Evolutionary conservation across 2,888 invertebrate species (phyloP).

Genomic region (Periphyllus acericola): DNA sequence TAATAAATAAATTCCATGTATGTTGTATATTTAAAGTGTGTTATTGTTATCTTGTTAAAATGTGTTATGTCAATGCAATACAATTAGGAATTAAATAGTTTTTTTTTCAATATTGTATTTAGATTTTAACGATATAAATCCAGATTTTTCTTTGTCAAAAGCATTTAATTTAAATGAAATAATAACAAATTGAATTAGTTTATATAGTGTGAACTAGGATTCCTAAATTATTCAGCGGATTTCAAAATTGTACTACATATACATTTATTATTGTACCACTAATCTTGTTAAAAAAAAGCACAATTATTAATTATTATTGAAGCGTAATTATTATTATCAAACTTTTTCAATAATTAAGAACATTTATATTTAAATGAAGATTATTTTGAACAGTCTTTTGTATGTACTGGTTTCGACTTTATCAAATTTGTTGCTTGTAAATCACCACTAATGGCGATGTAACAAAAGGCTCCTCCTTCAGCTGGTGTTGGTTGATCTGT

Average conservation of each 20-base stretch:
- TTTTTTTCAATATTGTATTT: not conserved
- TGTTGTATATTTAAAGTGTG: conserved; percentile 31
- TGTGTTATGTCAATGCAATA: not conserved
- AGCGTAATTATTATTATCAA: not conserved
- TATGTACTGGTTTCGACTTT: conserved; percentile 55
- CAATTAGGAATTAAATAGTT: not conserved
- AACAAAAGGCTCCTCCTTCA: conserved; percentile 71
- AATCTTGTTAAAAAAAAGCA: not conserved
- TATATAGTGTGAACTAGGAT: not conserved
- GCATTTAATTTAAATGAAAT: not conserved
- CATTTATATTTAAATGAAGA: too few relatives aligned
- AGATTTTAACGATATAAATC: not conserved
- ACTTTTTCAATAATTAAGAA: not conserved
- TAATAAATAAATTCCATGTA: conserved; percentile 44
- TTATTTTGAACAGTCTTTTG: conserved; percentile 46
- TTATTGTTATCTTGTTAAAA: conserved; percentile 23
- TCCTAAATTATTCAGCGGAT: not conserved
- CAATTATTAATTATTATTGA: not conserved
- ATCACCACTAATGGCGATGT: conserved; percentile 71
- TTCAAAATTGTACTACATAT: not conserved
- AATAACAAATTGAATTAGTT: not conserved
- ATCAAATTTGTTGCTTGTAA: conserved; percentile 65
- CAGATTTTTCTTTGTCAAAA: not conserved
- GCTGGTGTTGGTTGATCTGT: conserved; percentile 69
- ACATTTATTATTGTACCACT: not conserved